Evolutionary conservation across 1,140 invertebrate genomes (phyloP).

Genomic region (Anadara kagoshimensis): DNA sequence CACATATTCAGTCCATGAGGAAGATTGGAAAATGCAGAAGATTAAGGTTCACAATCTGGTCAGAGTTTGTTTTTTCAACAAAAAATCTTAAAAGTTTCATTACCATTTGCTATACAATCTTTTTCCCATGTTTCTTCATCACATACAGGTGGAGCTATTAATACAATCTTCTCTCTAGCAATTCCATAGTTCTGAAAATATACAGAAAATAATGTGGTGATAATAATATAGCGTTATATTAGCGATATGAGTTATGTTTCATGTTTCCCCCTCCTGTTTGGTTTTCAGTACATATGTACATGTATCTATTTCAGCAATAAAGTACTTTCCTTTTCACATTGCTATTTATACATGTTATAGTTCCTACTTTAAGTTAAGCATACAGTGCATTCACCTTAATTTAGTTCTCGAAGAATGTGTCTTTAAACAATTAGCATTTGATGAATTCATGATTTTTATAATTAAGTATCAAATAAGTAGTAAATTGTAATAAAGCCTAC

Average conservation of each 20-base stretch:
- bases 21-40: too few species aligned
- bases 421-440: too few species aligned
- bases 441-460: too few species aligned
- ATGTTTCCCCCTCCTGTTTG: background rate
- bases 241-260: background rate
- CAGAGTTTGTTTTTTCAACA: too few species aligned
- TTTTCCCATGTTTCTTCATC: constrained; percentile 58
- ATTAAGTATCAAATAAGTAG: too few species aligned
- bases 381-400: too few species aligned
- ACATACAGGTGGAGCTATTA: constrained; percentile 70
- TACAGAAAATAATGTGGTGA: background rate
- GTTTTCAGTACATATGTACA: background rate
- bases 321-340: background rate
- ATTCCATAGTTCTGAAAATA: constrained; percentile 62
- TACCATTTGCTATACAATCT: constrained; percentile 54
- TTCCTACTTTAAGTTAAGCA: too few species aligned
- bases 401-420: too few species aligned
- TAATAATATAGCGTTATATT: background rate
- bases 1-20: too few species aligned
- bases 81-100: background rate
- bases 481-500: too few species aligned
- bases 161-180: constrained; percentile 63
- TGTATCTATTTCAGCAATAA: background rate
- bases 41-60: too few species aligned
- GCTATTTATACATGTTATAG: background rate